Evolutionary conservation across 2,797 vertebrate genomes (phyloP), one percentile per base, ranked within the genome.

Genomic region (Rhynchotus rufescens): DNA sequence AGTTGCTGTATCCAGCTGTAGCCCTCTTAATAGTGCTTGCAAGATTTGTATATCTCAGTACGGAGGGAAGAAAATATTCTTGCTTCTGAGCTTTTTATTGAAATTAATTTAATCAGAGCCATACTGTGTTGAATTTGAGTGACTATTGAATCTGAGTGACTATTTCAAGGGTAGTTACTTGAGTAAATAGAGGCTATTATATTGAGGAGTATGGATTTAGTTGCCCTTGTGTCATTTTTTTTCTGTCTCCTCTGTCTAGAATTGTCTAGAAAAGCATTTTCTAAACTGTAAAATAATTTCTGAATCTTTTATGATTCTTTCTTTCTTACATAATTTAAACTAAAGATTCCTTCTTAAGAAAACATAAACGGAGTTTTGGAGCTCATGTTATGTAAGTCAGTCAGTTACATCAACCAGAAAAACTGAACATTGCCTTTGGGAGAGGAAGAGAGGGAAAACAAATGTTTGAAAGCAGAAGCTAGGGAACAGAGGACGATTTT

Each of bases 361-460:
- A 96, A 89, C 23, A 51, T 84, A 89, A 89, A 89, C 84, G 94
- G 92, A 93, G 83, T 96, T 95, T 91, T 86, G 89, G 91, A 90
- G 87, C 91, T 93, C 80, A 67, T 89, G 92, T 96, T 96, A 96
- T 82, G 61, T 96, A 96, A 96, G 91, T 86, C 68, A 84, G 90
- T 86, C 85, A 94, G 90, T 94, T 88, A 86, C 92, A 94, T 92
- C 85, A 94, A 96, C 88, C 90, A 92, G 89, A 93, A 97, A 92
- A 96, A 86, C 74, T 89, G 91, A 96, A 89, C 88, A 47, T 86
- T 93, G 87, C 86, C 88, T 92, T 94, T 88, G 87, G 90, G 92
- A 54, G 79, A 68, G 81, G 69, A 76, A 57, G 40, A 6, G 51
- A 16, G 57, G 74, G 60, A 16, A 13, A 92, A 78, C 82, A 96